Percentiles rank a stretch among this genome's conserved stretches.
These are phyloP conservation scores for Lanistes nyassanus DNA, from an alignment of 1,140 invertebrate species.

Conservation along the genomic window DNA sequence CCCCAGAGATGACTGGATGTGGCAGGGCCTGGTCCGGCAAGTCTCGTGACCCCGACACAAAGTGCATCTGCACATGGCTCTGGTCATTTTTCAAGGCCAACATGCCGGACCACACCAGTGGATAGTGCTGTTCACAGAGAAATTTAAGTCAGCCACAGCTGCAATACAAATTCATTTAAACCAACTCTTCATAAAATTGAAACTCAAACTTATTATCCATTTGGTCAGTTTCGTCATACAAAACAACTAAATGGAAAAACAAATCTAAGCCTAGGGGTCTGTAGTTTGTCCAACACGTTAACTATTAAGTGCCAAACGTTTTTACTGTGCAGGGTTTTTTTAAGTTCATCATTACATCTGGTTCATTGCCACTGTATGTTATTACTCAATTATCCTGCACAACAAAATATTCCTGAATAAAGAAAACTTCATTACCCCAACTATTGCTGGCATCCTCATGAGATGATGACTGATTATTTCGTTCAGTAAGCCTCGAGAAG, in stretches of 20 bases:
- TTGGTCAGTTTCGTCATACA: too few species aligned
- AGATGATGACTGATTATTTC: slow-evolving; percentile 24
- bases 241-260: too few species aligned
- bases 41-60: slow-evolving; percentile 86
- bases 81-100: slow-evolving; percentile 95
- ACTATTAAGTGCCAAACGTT: too few species aligned
- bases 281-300: too few species aligned
- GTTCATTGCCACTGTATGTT: too few species aligned
- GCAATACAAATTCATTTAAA: too few species aligned
- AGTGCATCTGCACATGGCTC: slow-evolving; percentile 97
- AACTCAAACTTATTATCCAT: slow-evolving; percentile 2
- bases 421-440: slow-evolving; percentile 22
- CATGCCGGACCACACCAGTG: slow-evolving; percentile 96
- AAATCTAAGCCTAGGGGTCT: too few species aligned
- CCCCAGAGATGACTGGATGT: slow-evolving; percentile 47
- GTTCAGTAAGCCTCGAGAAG: slow-evolving; percentile 6
- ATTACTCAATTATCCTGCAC: too few species aligned
- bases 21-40: slow-evolving; percentile 61
- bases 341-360: too few species aligned
- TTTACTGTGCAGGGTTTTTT: too few species aligned
- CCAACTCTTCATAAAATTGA: too few species aligned
- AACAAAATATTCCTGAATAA: neutral
- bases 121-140: slow-evolving; percentile 55
- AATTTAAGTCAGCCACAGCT: neutral
- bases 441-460: slow-evolving; percentile 22